phyloP scores from a whole-genome alignment of 2,797 vertebrate species.

The Schizopygopsis malacanthus region DNA sequence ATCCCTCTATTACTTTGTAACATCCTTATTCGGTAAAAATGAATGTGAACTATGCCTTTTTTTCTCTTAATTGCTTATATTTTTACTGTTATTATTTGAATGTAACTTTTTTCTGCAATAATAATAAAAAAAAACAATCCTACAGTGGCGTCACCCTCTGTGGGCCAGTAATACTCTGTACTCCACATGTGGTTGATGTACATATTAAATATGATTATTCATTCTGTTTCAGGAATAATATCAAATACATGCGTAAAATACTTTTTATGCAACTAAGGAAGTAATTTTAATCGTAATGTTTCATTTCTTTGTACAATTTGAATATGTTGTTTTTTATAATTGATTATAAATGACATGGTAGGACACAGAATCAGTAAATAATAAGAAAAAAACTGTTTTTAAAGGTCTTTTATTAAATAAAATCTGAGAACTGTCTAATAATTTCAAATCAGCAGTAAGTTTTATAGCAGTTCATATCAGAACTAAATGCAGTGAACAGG shows the following conservation, averaged over 20 bases:
- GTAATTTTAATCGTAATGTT: not conserved
- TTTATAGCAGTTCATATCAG: not conserved
- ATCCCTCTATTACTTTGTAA: too few species aligned
- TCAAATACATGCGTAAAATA: not conserved
- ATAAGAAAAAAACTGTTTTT: too few species aligned
- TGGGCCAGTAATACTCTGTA: not conserved
- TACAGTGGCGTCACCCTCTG: not conserved
- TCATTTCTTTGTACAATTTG: not conserved
- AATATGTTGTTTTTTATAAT: not conserved
- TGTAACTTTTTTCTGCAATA: too few species aligned
- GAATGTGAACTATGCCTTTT: too few species aligned
- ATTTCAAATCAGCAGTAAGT: conserved; percentile 5
- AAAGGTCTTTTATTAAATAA: not conserved
- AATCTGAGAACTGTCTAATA: not conserved
- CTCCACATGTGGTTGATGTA: not conserved
- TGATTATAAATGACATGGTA: not conserved
- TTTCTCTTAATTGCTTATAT: too few species aligned
- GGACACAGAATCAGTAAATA: not conserved
- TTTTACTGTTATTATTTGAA: too few species aligned
- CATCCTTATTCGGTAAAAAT: too few species aligned
- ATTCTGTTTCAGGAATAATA: not conserved
- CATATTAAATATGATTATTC: not conserved
- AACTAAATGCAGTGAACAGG: conserved; percentile 31
- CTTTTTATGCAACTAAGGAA: not conserved
- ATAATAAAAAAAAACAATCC: not conserved